A percentile compares a stretch with the other conserved stretches of the same genome.
phyloP scores from a whole-genome alignment of 2,888 invertebrate species.

The Eupithecia vulgata region DNA sequence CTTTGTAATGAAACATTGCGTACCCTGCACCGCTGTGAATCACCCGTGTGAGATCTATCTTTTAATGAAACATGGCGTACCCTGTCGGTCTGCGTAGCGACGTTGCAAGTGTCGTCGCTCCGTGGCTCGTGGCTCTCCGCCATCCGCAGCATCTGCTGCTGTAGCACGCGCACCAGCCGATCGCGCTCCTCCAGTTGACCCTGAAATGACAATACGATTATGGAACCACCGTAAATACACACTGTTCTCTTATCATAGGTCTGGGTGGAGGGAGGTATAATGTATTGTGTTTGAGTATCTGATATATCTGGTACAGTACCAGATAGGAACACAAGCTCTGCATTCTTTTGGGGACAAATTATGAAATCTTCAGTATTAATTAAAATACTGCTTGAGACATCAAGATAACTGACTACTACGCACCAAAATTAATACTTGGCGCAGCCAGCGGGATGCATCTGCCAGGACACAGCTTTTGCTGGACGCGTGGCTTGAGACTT shows the following conservation, averaged over 20 bases:
- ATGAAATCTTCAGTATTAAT: not conserved
- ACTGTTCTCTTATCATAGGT: not conserved
- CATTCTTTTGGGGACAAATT: not conserved
- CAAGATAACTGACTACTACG: not conserved
- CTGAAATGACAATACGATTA: slow-evolving; percentile 60
- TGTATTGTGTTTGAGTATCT: not conserved
- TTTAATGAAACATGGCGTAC: slow-evolving; percentile 66
- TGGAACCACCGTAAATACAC: not conserved
- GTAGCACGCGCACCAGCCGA: slow-evolving; percentile 90
- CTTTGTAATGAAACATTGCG: not conserved
- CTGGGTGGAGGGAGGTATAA: not conserved
- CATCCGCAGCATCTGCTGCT: slow-evolving; percentile 88
- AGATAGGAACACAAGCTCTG: not conserved
- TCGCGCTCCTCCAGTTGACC: slow-evolving; percentile 95
- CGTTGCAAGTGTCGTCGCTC: slow-evolving; percentile 87
- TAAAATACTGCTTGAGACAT: not conserved
- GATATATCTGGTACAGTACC: not conserved
- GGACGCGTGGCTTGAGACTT: not conserved
- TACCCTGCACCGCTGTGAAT: not conserved
- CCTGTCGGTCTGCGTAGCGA: slow-evolving; percentile 94
- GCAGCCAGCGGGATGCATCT: not conserved
- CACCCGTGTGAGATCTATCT: not conserved
- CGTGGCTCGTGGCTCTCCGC: slow-evolving; percentile 77
- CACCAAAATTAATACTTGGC: not conserved
- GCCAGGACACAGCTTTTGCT: not conserved